Evolutionary conservation across 1,140 invertebrate species (phyloP).

Genomic region (Acarapis woodi): DNA sequence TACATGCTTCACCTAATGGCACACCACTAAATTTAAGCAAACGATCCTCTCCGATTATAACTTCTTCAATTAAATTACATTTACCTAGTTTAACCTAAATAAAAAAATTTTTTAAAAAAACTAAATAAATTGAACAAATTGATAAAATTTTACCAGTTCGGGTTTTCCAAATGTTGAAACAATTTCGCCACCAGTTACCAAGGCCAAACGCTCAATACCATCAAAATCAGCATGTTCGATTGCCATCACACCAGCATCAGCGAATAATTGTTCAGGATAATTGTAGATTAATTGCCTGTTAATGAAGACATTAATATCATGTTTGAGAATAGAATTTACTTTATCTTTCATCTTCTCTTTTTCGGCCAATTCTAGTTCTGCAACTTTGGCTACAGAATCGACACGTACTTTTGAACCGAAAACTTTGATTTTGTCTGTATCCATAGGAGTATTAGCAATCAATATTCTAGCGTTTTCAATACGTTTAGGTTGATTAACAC

Average conservation of each 20-base stretch:
- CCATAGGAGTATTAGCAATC: slow-evolving; percentile 99
- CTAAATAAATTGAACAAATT: neutral
- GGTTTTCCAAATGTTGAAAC: slow-evolving; percentile 92
- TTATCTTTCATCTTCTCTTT: slow-evolving; percentile 99
- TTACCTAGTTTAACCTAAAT: slow-evolving; percentile 50
- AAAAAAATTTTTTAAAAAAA: neutral
- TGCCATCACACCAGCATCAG: slow-evolving; percentile 91
- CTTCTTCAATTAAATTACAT: slow-evolving; percentile 85
- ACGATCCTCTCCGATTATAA: slow-evolving; percentile 94
- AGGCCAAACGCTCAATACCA: slow-evolving; percentile 80
- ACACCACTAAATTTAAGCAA: slow-evolving; percentile 84
- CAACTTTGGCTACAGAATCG: slow-evolving; percentile 91
- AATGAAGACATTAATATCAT: slow-evolving; percentile 94
- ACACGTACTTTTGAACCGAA: slow-evolving; percentile 92
- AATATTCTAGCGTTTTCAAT: slow-evolving; percentile 82
- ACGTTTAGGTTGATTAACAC: slow-evolving; percentile 56
- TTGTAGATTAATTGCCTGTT: slow-evolving; percentile 99
- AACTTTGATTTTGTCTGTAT: slow-evolving; percentile 98
- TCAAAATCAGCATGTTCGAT: slow-evolving; percentile 99
- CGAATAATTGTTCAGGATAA: slow-evolving; percentile 96
- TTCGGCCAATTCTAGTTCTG: slow-evolving; percentile 85
- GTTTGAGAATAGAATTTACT: slow-evolving; percentile 80
- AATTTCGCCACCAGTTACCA: slow-evolving; percentile 92
- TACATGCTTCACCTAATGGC: slow-evolving; percentile 78
- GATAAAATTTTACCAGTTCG: slow-evolving; percentile 22